Evolutionary conservation across 2,797 vertebrate species (phyloP), one percentile per base, ranked within the genome.

Genomic region (Urophycis tenuis): DNA sequence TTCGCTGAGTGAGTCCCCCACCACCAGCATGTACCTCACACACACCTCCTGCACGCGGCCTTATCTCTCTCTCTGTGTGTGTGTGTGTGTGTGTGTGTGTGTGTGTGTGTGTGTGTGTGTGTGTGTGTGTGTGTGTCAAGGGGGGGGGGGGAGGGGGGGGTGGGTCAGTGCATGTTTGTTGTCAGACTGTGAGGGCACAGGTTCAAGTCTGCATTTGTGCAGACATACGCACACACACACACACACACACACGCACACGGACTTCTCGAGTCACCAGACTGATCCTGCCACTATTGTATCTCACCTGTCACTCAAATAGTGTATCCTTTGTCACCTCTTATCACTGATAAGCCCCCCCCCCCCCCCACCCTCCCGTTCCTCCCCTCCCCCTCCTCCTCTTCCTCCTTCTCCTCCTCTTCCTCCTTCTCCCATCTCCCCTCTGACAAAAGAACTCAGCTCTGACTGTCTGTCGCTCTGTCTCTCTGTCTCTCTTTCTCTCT

Each of bases 1-100:
- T 99, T 99, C 76, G 86, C 92, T 76, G 93, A 98, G 97, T 99
- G 90, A 94, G 97, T 89, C 78, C 60, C 10, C 29, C 53, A 3
- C 19, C 36, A 0, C 32, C 6, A n/a, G 34, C 33, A 12, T n/a
- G 12, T 14, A 39, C 19, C 72, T 14, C 33, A 5, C n/a, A 71
- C 31, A 71, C 14, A 3, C 22, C 49, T 8, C 49, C 7, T 22
- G 8, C 49, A 79, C 49, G 22, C 75, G 12, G 9, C 49, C 72
- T 39, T 74, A 31, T 75, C 36, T 75, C 0, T 22, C 41, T 76
- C 14, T n/a, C 75, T 79, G 75, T 75, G 29, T 60, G 45, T 60
- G 25, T 60, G 34, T 73, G 78, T 39, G 77, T 49, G 36, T 74
- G 35, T 73, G 11, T 12, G 30, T 72, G 30, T 75, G 70, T 49